A percentile compares a stretch with the other conserved stretches of the same genome.
phyloP scores from a whole-genome alignment of 2,797 vertebrate species.

The Triplophysa yarkandensis region DNA sequence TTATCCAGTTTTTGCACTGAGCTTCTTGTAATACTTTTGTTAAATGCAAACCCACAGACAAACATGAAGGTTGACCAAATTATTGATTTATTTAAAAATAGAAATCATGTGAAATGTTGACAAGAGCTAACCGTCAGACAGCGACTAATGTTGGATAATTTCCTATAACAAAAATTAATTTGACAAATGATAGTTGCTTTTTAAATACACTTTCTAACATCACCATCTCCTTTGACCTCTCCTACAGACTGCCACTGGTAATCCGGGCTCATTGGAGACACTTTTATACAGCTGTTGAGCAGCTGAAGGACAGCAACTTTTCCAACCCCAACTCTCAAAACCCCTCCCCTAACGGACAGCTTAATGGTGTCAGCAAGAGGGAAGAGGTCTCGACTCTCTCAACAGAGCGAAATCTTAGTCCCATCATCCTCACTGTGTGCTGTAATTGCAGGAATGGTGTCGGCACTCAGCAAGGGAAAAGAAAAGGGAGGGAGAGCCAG shows the following conservation, averaged over 20 bases:
- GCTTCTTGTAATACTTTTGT: too few species aligned
- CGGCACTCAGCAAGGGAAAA: conserved; percentile 61
- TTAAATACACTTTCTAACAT: background rate
- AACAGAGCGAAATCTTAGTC: conserved; percentile 73
- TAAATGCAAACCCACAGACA: too few species aligned
- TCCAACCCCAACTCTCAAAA: conserved; percentile 41
- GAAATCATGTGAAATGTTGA: too few species aligned
- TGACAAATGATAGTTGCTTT: too few species aligned
- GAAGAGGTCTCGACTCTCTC: conserved; percentile 72
- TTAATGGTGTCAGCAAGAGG: conserved; percentile 74
- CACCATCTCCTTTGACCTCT: background rate
- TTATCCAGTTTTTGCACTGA: too few species aligned
- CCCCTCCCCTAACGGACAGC: conserved; percentile 66
- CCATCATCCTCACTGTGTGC: conserved; percentile 79
- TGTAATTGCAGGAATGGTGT: conserved; percentile 79
- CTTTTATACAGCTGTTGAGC: conserved; percentile 65
- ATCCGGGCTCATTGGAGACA: conserved; percentile 39
- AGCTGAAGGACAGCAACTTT: conserved; percentile 25
- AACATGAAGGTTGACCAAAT: too few species aligned
- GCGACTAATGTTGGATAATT: too few species aligned
- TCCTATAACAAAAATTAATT: background rate
- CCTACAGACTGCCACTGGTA: background rate
- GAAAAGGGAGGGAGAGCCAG: conserved; percentile 34
- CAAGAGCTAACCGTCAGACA: too few species aligned
- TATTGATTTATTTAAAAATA: too few species aligned